phyloP scores from a whole-genome alignment of 2,888 invertebrate species.

The Muscina levida region DNA sequence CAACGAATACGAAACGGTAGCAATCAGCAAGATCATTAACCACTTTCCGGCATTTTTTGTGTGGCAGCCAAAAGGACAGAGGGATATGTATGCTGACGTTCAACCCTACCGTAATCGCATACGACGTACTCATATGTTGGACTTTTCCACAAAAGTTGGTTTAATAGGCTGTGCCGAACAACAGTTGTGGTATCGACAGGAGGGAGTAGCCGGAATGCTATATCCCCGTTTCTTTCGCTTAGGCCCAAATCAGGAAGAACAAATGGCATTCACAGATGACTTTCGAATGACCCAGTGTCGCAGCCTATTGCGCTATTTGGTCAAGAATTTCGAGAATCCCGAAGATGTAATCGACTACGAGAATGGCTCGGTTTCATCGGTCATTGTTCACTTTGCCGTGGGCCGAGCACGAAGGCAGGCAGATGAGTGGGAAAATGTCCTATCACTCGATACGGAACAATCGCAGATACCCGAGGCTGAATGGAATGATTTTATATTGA shows the following conservation, averaged over 20 bases:
- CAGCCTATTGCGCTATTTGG: slow-evolving; percentile 84
- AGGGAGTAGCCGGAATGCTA: slow-evolving; percentile 80
- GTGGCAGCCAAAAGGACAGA: slow-evolving; percentile 82
- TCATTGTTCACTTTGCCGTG: slow-evolving; percentile 71
- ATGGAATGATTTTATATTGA: slow-evolving; percentile 70
- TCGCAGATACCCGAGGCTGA: slow-evolving; percentile 43
- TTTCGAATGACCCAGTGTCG: slow-evolving; percentile 90
- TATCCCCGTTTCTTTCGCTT: slow-evolving; percentile 84
- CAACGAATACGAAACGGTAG: slow-evolving; percentile 78
- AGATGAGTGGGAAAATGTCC: slow-evolving; percentile 68
- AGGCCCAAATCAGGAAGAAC: slow-evolving; percentile 73
- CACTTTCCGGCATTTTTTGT: slow-evolving; percentile 86
- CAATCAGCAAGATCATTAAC: slow-evolving; percentile 83
- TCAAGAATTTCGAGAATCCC: slow-evolving; percentile 64
- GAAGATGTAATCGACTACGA: slow-evolving; percentile 79
- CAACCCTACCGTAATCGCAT: slow-evolving; percentile 76
- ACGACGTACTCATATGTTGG: slow-evolving; percentile 72
- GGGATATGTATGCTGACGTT: slow-evolving; percentile 71
- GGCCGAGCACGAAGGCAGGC: slow-evolving; percentile 69
- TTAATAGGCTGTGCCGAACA: slow-evolving; percentile 77
- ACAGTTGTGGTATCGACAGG: slow-evolving; percentile 73
- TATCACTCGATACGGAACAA: slow-evolving; percentile 47
- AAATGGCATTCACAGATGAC: slow-evolving; percentile 80
- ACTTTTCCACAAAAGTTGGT: slow-evolving; percentile 81
- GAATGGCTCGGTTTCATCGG: slow-evolving; percentile 80